Evolutionary conservation across 2,888 invertebrate species (phyloP).

Genomic region (Hyppa rectilinea): DNA sequence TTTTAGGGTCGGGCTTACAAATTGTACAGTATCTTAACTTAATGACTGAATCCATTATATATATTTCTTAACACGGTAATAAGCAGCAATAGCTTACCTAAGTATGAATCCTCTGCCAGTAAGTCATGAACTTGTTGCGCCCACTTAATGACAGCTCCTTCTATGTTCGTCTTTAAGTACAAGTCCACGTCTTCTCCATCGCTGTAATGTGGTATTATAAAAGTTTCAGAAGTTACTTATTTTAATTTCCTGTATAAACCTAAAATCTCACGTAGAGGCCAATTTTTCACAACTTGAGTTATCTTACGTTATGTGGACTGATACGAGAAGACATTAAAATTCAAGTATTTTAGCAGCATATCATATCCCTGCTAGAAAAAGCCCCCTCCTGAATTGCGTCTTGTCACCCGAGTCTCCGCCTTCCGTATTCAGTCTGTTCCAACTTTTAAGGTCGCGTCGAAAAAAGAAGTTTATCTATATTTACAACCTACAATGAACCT

Average conservation of each 20-base stretch:
- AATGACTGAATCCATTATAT: background rate
- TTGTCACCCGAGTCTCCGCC: background rate
- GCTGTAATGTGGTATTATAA: constrained; percentile 72
- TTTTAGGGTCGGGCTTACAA: too few species aligned
- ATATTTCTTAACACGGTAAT: background rate
- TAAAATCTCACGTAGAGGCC: background rate
- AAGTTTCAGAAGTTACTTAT: too few species aligned
- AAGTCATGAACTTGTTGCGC: constrained; percentile 94
- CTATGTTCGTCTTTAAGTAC: constrained; percentile 94
- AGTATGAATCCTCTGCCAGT: constrained; percentile 93
- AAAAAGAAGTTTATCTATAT: background rate
- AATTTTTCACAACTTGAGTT: background rate
- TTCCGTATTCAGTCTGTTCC: background rate
- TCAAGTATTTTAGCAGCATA: background rate
- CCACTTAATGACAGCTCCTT: constrained; percentile 97
- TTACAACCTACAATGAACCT: background rate
- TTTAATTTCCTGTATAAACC: too few species aligned
- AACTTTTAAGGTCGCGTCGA: background rate
- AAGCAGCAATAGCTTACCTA: constrained; percentile 75
- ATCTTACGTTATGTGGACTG: background rate
- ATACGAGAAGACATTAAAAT: background rate
- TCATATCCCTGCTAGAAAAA: background rate
- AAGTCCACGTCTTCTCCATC: constrained; percentile 92
- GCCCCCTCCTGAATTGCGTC: background rate
- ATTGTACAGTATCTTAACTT: background rate